phyloP scores from a whole-genome alignment of 30 jellyfish, hydroid and myxozoan genomes.

The Aurelia aurita region DNA sequence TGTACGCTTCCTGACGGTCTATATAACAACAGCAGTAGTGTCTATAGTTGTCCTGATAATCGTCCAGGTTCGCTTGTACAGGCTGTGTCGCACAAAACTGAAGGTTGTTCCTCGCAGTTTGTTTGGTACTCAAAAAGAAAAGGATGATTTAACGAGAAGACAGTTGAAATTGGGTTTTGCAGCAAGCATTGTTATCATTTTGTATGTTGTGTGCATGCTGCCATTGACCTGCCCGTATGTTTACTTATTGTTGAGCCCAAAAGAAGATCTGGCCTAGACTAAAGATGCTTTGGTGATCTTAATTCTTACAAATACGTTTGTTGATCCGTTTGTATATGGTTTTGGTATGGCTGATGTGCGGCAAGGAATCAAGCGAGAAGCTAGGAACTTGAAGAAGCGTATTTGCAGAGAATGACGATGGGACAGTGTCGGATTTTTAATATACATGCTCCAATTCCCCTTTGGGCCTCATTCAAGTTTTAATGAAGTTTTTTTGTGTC shows the following conservation, averaged over 20 bases:
- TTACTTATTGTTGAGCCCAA: no score
- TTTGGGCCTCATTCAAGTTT: no score
- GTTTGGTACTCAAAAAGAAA: not conserved
- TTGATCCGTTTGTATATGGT: slow-evolving; percentile 34
- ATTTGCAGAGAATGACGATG: no score
- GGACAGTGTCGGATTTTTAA: no score
- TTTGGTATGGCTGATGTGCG: slow-evolving; percentile 38
- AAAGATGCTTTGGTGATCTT: not conserved
- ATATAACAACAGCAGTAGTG: not conserved
- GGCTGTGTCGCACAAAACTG: no score
- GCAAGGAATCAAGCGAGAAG: slow-evolving; percentile 1
- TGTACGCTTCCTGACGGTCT: no score
- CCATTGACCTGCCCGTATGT: no score
- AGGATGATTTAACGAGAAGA: not conserved
- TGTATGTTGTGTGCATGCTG: no score
- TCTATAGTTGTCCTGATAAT: not conserved
- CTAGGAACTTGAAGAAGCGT: not conserved
- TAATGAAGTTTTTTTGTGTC: no score
- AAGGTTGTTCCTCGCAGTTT: not conserved
- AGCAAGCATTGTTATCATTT: not conserved
- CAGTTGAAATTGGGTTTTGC: slow-evolving; percentile 6
- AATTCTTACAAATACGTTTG: not conserved
- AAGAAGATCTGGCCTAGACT: no score
- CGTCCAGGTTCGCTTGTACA: not conserved
- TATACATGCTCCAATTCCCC: no score